Evolutionary conservation across 2,113 vertebrate genomes (phyloP).

Genomic region (Ameiurus melas): DNA sequence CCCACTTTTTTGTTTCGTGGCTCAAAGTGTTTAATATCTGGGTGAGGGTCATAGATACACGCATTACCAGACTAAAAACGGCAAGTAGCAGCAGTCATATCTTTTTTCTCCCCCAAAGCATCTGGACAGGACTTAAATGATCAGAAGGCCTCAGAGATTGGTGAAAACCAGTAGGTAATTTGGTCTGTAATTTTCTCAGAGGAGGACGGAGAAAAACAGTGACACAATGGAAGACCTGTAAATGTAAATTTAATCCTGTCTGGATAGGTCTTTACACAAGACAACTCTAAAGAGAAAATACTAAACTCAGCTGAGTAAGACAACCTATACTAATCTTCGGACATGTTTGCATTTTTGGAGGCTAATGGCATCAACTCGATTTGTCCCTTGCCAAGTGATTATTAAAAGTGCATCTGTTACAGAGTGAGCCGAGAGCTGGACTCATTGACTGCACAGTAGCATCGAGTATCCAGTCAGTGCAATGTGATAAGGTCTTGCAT

Average conservation of each 20-base stretch:
- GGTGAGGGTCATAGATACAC: not conserved
- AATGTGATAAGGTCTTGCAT: slow-evolving; percentile 65
- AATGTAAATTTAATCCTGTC: not conserved
- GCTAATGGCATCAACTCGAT: not conserved
- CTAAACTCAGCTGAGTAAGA: not conserved
- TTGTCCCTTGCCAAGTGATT: not conserved
- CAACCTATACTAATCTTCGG: not conserved
- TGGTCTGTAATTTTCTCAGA: not conserved
- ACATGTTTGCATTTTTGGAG: not conserved
- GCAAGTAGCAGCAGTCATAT: not conserved
- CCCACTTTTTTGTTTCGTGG: not conserved
- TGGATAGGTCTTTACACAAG: not conserved
- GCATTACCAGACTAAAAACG: not conserved
- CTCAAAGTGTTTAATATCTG: not conserved
- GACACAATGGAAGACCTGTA: not conserved
- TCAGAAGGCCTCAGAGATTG: not conserved
- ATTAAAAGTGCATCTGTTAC: not conserved
- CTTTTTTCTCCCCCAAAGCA: not conserved
- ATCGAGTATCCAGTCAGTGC: slow-evolving; percentile 50
- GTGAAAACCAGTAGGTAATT: not conserved
- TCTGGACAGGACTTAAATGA: not conserved
- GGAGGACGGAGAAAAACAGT: not conserved
- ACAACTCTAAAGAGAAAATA: not conserved
- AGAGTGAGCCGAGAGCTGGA: not conserved
- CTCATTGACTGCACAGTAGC: slow-evolving; percentile 23